Percentiles rank a stretch among this genome's conserved stretches.
phyloP scores from a whole-genome alignment of 2,113 vertebrate genomes.

The Hepsetus odoe region DNA sequence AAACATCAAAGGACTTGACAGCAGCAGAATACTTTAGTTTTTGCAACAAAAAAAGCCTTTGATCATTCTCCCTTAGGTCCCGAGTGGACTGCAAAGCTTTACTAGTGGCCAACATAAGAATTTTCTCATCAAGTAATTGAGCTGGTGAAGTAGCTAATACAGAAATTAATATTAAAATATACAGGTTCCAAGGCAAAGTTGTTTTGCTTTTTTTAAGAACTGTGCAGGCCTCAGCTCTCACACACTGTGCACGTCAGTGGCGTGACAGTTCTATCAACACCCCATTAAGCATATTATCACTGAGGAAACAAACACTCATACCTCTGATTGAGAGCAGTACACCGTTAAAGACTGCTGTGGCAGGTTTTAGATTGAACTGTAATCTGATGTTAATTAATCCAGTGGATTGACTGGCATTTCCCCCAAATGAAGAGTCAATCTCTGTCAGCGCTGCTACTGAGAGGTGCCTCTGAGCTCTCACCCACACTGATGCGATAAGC shows the following conservation, averaged over 20 bases:
- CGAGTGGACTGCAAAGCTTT: not conserved
- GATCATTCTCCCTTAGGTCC: not conserved
- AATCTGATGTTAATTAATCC: constrained; percentile 58
- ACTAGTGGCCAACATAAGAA: not conserved
- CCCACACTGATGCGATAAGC: constrained; percentile 46
- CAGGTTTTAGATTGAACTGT: constrained; percentile 45
- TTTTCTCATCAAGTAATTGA: not conserved
- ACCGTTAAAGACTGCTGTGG: constrained; percentile 12
- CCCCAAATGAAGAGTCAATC: constrained; percentile 38
- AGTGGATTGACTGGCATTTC: constrained; percentile 30
- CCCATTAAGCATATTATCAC: not conserved
- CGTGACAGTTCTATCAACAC: not conserved
- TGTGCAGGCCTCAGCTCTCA: not conserved
- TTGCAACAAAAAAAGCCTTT: not conserved
- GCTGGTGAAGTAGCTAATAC: not conserved
- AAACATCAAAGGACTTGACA: constrained; percentile 39
- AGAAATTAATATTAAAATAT: not conserved
- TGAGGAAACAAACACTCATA: not conserved
- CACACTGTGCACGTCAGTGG: not conserved
- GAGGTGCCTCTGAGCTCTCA: constrained; percentile 31
- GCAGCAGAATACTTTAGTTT: constrained; percentile 9
- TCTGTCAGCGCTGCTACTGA: constrained; percentile 37
- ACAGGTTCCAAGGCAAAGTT: not conserved
- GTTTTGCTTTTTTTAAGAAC: not conserved
- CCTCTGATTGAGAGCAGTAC: not conserved